These are phyloP conservation scores for Dinoponera quadriceps DNA, from an alignment of 1,140 invertebrate genomes.

Conservation along the genomic window DNA sequence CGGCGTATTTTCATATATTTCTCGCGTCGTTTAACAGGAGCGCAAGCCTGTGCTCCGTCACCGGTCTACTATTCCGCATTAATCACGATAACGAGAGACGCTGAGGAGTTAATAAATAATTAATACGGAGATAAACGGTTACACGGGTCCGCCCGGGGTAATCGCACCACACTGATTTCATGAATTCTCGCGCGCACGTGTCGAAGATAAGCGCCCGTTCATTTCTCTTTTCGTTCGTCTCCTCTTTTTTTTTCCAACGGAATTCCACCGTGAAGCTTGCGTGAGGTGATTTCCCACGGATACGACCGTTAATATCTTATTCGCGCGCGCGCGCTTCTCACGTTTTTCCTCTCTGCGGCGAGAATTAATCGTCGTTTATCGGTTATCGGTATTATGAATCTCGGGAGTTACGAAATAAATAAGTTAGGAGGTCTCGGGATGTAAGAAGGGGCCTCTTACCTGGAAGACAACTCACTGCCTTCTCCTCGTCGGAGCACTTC, in stretches of 20 bases:
- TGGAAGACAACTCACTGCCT: conserved; percentile 96
- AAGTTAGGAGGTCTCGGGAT: no score
- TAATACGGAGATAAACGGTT: conserved; percentile 1
- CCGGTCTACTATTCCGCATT: conserved; percentile 10
- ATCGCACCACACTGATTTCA: neutral
- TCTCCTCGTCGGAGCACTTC: conserved; percentile 99
- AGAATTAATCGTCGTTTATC: no score
- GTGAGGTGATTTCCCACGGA: no score
- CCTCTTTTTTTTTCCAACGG: neutral
- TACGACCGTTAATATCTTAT: no score
- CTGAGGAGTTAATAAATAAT: neutral
- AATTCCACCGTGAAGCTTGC: no score
- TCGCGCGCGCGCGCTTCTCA: no score
- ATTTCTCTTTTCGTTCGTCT: neutral
- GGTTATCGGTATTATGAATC: no score
- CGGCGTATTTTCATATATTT: conserved; percentile 36
- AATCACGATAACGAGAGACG: conserved; percentile 38
- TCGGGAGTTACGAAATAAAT: no score
- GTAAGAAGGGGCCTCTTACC: conserved; percentile 81
- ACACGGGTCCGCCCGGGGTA: no score
- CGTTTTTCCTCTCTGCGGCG: no score
- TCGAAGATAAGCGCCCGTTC: no score
- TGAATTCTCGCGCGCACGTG: no score
- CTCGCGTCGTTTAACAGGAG: neutral
- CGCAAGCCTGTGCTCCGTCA: conserved; percentile 7